Conservation (phyloP, 23 tunicate genomes). For the Trididemnum nubilum region DNA sequence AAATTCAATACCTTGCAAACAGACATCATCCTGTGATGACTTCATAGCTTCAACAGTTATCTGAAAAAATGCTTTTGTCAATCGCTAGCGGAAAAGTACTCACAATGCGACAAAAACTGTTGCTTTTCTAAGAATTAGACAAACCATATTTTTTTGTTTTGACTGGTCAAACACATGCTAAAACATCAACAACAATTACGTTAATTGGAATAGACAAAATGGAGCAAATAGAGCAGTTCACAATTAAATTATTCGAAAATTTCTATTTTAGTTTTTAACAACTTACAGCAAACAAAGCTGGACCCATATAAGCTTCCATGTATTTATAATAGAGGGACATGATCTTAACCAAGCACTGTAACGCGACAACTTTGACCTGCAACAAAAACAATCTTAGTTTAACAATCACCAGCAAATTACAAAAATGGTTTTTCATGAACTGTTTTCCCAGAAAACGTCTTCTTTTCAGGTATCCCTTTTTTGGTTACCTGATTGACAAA, state of each 20-base stretch:
- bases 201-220: too few relatives aligned
- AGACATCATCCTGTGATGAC: conserved; percentile 79
- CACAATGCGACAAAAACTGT: too few relatives aligned
- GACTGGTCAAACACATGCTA: too few relatives aligned
- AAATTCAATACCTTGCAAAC: conserved; percentile 92
- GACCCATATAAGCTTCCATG: conserved; percentile 97
- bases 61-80: conserved; percentile 42
- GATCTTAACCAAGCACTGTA: conserved; percentile 97
- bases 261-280: too few relatives aligned
- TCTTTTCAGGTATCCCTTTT: background rate
- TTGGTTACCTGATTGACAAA: too few relatives aligned
- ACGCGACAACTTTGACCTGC: conserved; percentile 88
- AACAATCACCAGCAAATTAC: too few relatives aligned
- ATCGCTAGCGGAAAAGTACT: too few relatives aligned
- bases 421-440: background rate
- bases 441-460: background rate
- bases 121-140: too few relatives aligned
- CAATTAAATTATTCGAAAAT: too few relatives aligned
- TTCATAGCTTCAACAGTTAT: conserved; percentile 94
- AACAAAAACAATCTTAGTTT: background rate
- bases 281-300: conserved; percentile 94
- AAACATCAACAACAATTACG: too few relatives aligned
- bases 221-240: too few relatives aligned
- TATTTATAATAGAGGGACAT: conserved; percentile 89
- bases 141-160: too few relatives aligned